Evolutionary conservation across 2,113 vertebrate genomes (phyloP), one percentile per base, ranked within the genome.

Genomic region (Suncus etruscus): DNA sequence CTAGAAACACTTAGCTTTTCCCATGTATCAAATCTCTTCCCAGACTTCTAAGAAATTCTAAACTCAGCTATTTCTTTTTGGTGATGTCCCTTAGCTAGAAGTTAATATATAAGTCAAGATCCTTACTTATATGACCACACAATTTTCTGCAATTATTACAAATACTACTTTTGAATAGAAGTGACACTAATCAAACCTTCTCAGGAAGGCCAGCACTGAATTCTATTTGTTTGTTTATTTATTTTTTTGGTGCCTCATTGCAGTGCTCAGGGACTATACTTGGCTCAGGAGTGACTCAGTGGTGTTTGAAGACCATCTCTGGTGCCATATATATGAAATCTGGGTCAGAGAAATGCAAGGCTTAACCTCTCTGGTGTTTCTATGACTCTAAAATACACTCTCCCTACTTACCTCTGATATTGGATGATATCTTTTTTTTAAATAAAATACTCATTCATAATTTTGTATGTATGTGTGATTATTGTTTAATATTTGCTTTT

Each of bases 401-500:
- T 61, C 25, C 2, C 7, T 6, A 82, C 11, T 27, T 73, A 29
- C 54, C 11, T 61, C 16, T 78, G 65, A 51, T 8, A 20, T 10
- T 54, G 51, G 79, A 6, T 80, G 51, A 79, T 11, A 51, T 69
- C 27, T 3, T 86, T 90, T 76, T 29, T 22, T 16, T 66, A 3
- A 39, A 22, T 24, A 81, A 66, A 75, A 85, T 32, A 74, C 3
- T 45, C 3, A 6, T 77, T 76, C 86, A 31, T 31, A 65, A 54
- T 82, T 75, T 90, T 87, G 11, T 45, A 50, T 76, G 78, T 70
- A 45, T 50, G 1, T 48, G 32, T 45, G 15, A 3, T 74, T 70
- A 24, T 54, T 32, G 65, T 31, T 88, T 76, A 65, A 15, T 80
- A 50, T 90, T 80, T 89, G 54, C 22, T 63, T 83, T 25, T 27